These are phyloP conservation scores for Dicaeum eximium DNA, from an alignment of 2,113 vertebrate genomes.

Conservation along the genomic window DNA sequence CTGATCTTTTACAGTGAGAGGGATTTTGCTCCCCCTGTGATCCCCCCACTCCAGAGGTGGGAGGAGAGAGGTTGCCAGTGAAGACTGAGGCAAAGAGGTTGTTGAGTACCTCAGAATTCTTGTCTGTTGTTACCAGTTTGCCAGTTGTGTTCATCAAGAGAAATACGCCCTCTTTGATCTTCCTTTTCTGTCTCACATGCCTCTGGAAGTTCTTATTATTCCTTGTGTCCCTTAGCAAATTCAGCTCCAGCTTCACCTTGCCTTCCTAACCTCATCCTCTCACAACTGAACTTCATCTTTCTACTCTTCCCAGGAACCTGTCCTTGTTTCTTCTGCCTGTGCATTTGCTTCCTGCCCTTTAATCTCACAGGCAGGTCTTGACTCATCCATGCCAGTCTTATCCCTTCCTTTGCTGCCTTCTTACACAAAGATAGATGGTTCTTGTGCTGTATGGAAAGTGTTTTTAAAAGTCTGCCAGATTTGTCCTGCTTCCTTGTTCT, in stretches of 20 bases:
- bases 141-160: fast-evolving
- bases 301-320: not conserved
- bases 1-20: not conserved
- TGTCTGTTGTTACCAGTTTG: not conserved
- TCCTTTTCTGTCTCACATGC: not conserved
- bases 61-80: not conserved
- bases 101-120: not conserved
- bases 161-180: not conserved
- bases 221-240: not conserved
- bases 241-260: not conserved
- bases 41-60: not conserved
- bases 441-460: not conserved
- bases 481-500: not conserved
- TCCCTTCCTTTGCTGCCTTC: not conserved
- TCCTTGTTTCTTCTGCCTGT: not conserved
- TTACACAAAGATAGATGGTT: not conserved
- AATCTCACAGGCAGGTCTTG: not conserved
- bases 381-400: not conserved
- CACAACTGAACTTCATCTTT: not conserved
- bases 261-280: not conserved
- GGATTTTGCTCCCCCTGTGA: not conserved
- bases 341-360: not conserved
- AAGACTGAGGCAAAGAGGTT: not conserved
- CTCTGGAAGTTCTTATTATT: not conserved
- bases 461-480: not conserved